These are phyloP conservation scores for Meteorus colon DNA, from an alignment of 2,888 invertebrate species.

Conservation along the genomic window DNA sequence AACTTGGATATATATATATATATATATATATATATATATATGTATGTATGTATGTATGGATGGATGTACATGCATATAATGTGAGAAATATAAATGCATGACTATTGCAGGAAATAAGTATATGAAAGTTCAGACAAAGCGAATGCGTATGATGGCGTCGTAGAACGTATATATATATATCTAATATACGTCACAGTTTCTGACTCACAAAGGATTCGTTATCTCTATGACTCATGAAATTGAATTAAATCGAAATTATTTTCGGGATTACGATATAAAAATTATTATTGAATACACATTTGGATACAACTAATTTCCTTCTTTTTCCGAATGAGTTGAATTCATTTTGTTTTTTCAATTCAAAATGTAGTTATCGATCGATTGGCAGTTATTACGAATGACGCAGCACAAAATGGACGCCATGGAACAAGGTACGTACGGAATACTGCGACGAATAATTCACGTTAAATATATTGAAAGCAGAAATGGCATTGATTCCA, in stretches of 20 bases:
- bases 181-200: background rate
- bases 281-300: background rate
- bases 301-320: slow-evolving; percentile 14
- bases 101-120: background rate
- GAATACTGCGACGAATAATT: background rate
- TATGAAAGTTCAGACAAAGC: background rate
- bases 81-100: slow-evolving; percentile 43
- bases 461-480: no score
- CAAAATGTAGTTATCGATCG: background rate
- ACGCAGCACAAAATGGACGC: slow-evolving; percentile 34
- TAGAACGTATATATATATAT: background rate
- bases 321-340: background rate
- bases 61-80: no score
- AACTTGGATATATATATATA: no score
- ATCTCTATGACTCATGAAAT: no score
- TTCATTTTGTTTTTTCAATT: background rate
- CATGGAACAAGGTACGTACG: slow-evolving; percentile 22
- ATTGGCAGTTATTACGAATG: slow-evolving; percentile 15
- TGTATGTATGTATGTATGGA: no score
- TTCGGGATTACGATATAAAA: no score
- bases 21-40: no score
- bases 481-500: background rate
- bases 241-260: background rate
- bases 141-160: slow-evolving; percentile 1
- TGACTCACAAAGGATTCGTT: background rate